Evolutionary conservation across 1,140 invertebrate genomes (phyloP), one percentile per base, ranked within the genome.

Genomic region (Drosophila neocordata): DNA sequence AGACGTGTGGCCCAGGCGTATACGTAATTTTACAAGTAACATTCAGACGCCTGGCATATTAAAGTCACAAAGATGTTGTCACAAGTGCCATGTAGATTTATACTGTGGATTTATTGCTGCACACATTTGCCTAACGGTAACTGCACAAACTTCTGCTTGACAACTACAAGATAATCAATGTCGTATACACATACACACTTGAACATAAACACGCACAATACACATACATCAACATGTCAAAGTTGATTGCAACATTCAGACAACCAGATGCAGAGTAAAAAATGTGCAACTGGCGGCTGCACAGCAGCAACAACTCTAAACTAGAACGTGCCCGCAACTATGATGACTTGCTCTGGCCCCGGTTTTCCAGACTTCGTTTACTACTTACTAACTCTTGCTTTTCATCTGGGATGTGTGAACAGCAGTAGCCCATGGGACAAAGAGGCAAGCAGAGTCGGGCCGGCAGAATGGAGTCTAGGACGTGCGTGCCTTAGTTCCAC

Each of bases 91-190:
- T 61, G 55, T 61, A 77, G 62, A 74, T 85, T 69, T 74, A 79
- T 74, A 55, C 62, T 8, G 44, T 52, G 38, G 79, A 72, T 83
- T 81, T 81, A 81, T 81, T 58, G 68, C 60, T 31, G 3, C 70
- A 48, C 58, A 61, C 73, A 80, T 75, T 75, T 70, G 61, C 63
- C 59, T 61, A 61, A 71, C 51, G 59, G 41, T 65, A 74, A 55
- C 41, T 57, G 65, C 48, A 69, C 64, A 37, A 52, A 56, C 20
- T 41, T 63, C 52, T 48, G 41, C 41, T 48, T 18, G 41, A 65
- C 61, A 65, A 34, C 73, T 87, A 77, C 79, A 87, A 79, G 67
- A 79, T 88, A 88, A 82, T 87, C 82, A 88, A 82, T 79, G 82
- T 87, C 83, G 70, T 22, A 31, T 18, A 58, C 74, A 69, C 73